Evolutionary conservation across 92 coral and sea anemone species (phyloP).

Genomic region (Ricordea florida): DNA sequence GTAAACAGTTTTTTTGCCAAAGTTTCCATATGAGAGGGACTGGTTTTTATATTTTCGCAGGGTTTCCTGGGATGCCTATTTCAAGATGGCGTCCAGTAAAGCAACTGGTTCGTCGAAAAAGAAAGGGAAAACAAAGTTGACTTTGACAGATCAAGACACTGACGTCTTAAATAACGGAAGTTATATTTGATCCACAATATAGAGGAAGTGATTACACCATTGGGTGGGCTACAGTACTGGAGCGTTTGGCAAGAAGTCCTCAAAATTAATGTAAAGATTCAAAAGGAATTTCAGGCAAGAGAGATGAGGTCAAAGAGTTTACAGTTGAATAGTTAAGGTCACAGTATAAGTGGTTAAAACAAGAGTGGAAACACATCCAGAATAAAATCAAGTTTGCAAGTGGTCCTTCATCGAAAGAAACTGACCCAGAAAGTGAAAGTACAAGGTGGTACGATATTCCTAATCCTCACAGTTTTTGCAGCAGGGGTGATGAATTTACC

Average conservation of each 20-base stretch:
- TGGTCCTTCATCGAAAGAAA: background rate
- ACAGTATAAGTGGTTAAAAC: slow-evolving; percentile 53
- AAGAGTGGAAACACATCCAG: slow-evolving; percentile 51
- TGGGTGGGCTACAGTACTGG: slow-evolving; percentile 34
- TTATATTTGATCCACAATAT: slow-evolving; percentile 7
- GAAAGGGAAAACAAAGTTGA: no score
- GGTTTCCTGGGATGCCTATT: no score
- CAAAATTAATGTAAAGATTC: slow-evolving; percentile 44
- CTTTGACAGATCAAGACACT: no score
- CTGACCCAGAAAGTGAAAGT: background rate
- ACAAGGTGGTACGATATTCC: background rate
- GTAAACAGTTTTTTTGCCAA: no score
- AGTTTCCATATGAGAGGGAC: no score
- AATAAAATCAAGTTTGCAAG: background rate
- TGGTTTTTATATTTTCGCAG: no score
- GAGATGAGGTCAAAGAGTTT: slow-evolving; percentile 32
- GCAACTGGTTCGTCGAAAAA: no score
- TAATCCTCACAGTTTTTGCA: background rate
- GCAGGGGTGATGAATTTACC: background rate
- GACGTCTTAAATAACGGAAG: no score
- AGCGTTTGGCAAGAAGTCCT: slow-evolving; percentile 47
- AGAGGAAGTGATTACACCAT: background rate
- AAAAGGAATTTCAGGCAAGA: slow-evolving; percentile 17
- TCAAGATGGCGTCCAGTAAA: no score
- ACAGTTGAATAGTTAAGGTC: slow-evolving; percentile 37